Conservation (phyloP, 2,113 vertebrate genomes). For the Pachypanchax playfairii region DNA sequence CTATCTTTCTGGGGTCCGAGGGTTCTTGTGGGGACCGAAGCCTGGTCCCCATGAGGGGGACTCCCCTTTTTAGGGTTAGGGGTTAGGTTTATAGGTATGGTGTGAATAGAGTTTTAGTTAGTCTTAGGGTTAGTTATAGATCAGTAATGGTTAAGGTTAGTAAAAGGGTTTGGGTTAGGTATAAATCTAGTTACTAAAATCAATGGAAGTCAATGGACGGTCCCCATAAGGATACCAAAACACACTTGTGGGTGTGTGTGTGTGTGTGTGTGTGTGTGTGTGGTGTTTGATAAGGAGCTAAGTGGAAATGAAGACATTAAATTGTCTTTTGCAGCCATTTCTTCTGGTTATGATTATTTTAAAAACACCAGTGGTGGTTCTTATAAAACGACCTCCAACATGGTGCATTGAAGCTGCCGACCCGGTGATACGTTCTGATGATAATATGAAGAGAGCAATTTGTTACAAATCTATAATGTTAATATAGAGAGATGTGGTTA, state of each 20-base stretch:
- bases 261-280: background rate
- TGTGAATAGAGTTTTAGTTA: too few species aligned
- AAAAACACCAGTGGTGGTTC: constrained; percentile 23
- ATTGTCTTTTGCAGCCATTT: constrained; percentile 53
- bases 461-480: constrained; percentile 3
- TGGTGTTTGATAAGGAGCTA: constrained; percentile 38
- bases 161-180: too few species aligned
- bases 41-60: too few species aligned
- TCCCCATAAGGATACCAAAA: constrained; percentile 32
- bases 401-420: constrained; percentile 17
- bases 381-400: constrained; percentile 45
- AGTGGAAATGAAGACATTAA: constrained; percentile 56
- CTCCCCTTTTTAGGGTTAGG: too few species aligned
- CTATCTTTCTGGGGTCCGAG: too few species aligned
- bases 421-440: constrained; percentile 12
- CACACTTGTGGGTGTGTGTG: background rate
- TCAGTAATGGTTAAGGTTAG: too few species aligned
- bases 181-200: too few species aligned
- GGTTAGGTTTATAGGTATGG: too few species aligned
- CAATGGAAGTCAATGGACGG: too few species aligned
- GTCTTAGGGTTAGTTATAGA: too few species aligned
- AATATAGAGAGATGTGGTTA: background rate
- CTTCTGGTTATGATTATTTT: constrained; percentile 56
- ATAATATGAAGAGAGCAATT: constrained; percentile 8
- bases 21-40: too few species aligned